phyloP scores from a whole-genome alignment of 2,113 vertebrate species.

The Sinocyclocheilus anophthalmus region DNA sequence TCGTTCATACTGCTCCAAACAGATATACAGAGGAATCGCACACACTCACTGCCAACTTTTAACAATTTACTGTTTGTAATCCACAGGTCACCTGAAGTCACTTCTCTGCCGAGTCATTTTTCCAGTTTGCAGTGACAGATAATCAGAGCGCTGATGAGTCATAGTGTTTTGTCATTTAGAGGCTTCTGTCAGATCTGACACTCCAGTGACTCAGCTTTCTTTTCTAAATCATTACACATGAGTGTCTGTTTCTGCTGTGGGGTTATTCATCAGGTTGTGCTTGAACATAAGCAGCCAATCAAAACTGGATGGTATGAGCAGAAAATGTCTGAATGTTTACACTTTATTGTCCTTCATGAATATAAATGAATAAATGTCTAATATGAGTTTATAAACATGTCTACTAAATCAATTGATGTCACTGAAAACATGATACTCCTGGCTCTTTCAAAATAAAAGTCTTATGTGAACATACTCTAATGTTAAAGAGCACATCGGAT shows the following conservation, averaged over 20 bases:
- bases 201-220: slow-evolving; percentile 1
- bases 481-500: too few species aligned
- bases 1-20: too few species aligned
- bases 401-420: too few species aligned
- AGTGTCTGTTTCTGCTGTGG: background rate
- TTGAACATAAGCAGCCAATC: background rate
- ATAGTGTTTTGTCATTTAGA: slow-evolving; percentile 5
- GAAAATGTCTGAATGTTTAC: background rate
- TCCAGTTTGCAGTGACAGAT: slow-evolving; percentile 1
- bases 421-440: background rate
- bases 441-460: background rate
- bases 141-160: slow-evolving; percentile 25
- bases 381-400: background rate
- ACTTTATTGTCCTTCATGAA: background rate
- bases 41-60: too few species aligned
- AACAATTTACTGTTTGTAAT: slow-evolving; percentile 12
- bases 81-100: background rate
- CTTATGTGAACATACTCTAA: background rate
- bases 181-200: background rate
- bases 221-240: background rate
- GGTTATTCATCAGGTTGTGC: background rate
- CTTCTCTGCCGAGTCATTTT: background rate
- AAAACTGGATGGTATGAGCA: background rate
- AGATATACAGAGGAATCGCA: too few species aligned
- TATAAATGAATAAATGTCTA: background rate